These are phyloP conservation scores for Biston betularia DNA, from an alignment of 2,888 invertebrate species.

Conservation along the genomic window DNA sequence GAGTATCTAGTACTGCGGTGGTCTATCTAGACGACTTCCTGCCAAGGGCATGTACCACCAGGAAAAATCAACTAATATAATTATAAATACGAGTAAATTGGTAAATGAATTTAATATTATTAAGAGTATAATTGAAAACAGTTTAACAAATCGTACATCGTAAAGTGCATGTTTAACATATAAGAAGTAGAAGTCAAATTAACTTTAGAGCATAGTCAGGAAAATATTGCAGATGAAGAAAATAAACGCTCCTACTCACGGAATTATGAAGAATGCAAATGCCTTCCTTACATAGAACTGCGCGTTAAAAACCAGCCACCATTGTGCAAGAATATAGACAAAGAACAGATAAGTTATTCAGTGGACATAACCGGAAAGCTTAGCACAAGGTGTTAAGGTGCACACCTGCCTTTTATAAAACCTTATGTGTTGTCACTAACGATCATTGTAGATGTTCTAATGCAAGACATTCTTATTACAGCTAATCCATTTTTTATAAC, in stretches of 20 bases:
- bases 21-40: no score
- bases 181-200: background rate
- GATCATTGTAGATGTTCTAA: slow-evolving; percentile 50
- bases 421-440: slow-evolving; percentile 49
- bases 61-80: no score
- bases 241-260: slow-evolving; percentile 22
- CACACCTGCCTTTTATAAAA: slow-evolving; percentile 65
- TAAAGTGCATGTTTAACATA: no score
- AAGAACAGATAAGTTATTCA: slow-evolving; percentile 72
- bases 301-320: slow-evolving; percentile 39
- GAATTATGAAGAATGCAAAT: slow-evolving; percentile 60
- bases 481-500: slow-evolving; percentile 4
- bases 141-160: background rate
- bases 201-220: slow-evolving; percentile 35
- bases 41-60: no score
- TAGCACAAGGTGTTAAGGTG: slow-evolving; percentile 72
- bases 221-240: slow-evolving; percentile 21
- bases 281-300: slow-evolving; percentile 59
- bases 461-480: slow-evolving; percentile 18
- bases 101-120: no score
- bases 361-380: slow-evolving; percentile 72
- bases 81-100: no score
- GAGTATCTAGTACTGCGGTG: no score
- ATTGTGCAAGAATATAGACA: slow-evolving; percentile 55
- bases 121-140: no score